phyloP scores from a whole-genome alignment of 2,113 vertebrate species.

The Phrynosoma blainvillii region DNA sequence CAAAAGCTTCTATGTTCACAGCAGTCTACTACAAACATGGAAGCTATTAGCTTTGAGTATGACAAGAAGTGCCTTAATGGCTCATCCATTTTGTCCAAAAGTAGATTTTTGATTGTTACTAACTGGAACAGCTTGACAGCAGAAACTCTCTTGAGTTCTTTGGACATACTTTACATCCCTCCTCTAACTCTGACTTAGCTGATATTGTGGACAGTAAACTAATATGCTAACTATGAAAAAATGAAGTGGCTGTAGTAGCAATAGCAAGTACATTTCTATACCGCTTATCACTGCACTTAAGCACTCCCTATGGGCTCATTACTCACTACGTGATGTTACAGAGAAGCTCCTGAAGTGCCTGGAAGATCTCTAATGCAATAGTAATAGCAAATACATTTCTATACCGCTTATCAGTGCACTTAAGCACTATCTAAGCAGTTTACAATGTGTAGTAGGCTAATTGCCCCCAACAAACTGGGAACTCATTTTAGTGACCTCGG shows the following conservation, averaged over 20 bases:
- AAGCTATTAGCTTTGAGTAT: background rate
- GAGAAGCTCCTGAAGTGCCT: constrained; percentile 40
- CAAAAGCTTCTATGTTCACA: background rate
- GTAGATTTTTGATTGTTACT: background rate
- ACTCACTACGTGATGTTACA: constrained; percentile 36
- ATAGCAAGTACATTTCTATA: too few relatives aligned
- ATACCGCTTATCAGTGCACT: too few relatives aligned
- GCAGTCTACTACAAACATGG: background rate
- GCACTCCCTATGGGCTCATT: constrained; percentile 49
- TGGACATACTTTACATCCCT: background rate
- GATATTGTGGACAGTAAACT: background rate
- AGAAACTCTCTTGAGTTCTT: background rate
- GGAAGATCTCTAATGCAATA: constrained; percentile 47
- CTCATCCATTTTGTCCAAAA: background rate
- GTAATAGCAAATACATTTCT: background rate
- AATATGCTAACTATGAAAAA: constrained; percentile 33
- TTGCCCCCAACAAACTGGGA: too few relatives aligned
- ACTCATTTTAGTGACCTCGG: too few relatives aligned
- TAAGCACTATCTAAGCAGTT: too few relatives aligned
- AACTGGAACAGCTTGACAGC: background rate
- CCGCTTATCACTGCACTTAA: too few relatives aligned
- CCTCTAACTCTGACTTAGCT: background rate
- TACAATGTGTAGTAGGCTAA: too few relatives aligned
- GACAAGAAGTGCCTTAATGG: background rate
- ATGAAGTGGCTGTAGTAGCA: constrained; percentile 12